phyloP scores from a whole-genome alignment of 1,140 invertebrate genomes.

The Drosophila sturtevanti region DNA sequence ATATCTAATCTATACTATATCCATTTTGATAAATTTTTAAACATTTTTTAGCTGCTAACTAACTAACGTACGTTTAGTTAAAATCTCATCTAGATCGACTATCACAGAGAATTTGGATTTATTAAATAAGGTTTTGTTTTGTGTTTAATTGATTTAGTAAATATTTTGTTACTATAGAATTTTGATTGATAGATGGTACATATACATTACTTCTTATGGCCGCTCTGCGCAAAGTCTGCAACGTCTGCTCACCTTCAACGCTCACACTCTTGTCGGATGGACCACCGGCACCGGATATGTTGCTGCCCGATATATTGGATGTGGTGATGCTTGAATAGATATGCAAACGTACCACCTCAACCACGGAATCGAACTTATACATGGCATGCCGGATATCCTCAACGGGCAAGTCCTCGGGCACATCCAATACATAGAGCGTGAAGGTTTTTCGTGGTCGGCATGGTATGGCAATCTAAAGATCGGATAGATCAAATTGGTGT shows the following conservation, averaged over 20 bases:
- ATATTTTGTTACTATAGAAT: conserved; percentile 26
- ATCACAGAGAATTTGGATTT: too few species aligned
- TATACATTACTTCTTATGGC: conserved; percentile 69
- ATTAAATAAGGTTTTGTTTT: too few species aligned
- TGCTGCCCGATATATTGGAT: conserved; percentile 50
- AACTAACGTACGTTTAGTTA: too few species aligned
- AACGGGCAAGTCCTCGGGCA: conserved; percentile 91
- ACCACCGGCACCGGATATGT: conserved; percentile 18
- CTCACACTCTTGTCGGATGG: conserved; percentile 61
- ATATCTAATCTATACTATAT: too few species aligned
- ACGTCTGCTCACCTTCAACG: conserved; percentile 66
- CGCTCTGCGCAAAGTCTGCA: conserved; percentile 65
- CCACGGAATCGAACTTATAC: conserved; percentile 90
- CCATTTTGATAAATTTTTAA: too few species aligned
- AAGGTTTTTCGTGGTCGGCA: conserved; percentile 92
- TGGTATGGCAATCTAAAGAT: conserved; percentile 89
- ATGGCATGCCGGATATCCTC: conserved; percentile 91
- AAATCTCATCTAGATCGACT: too few species aligned
- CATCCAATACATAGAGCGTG: conserved; percentile 90
- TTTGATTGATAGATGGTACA: conserved; percentile 14
- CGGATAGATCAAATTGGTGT: not conserved
- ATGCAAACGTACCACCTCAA: conserved; percentile 87
- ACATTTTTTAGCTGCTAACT: too few species aligned
- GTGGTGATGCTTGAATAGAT: conserved; percentile 82
- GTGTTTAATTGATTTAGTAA: conserved; percentile 3